Conservation (phyloP, 2,888 invertebrate species). For the Acrobasis consociella region DNA sequence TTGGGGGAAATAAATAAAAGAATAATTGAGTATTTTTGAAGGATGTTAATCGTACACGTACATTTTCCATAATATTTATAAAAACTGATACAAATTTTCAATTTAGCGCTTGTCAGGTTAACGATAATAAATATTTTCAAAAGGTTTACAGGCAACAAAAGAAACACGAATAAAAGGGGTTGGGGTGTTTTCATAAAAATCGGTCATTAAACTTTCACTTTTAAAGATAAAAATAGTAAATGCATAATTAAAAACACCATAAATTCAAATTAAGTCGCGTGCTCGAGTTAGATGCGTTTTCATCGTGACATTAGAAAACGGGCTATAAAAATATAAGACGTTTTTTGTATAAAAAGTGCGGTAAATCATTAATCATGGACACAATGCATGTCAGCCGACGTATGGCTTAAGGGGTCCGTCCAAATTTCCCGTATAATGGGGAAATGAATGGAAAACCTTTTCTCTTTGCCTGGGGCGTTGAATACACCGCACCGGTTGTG, state of each 20-base stretch:
- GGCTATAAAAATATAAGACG: slow-evolving; percentile 53
- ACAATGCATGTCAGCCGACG: slow-evolving; percentile 77
- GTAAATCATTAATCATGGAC: slow-evolving; percentile 74
- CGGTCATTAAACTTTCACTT: slow-evolving; percentile 18
- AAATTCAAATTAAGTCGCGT: slow-evolving; percentile 30
- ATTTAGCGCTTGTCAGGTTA: no score
- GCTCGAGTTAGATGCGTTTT: slow-evolving; percentile 27
- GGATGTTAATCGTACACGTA: no score
- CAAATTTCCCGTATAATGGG: slow-evolving; percentile 71
- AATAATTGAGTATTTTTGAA: no score
- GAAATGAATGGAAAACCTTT: slow-evolving; percentile 72
- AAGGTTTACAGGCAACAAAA: neutral
- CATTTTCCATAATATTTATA: no score
- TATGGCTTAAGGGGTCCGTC: slow-evolving; percentile 65
- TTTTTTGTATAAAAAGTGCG: slow-evolving; percentile 62
- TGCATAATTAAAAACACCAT: slow-evolving; percentile 18
- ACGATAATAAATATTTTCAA: neutral
- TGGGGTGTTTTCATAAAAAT: slow-evolving; percentile 2
- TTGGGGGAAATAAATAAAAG: no score
- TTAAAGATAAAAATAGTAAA: slow-evolving; percentile 18
- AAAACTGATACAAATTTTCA: no score
- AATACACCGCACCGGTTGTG: slow-evolving; percentile 31
- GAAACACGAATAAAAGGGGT: neutral
- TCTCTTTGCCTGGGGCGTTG: slow-evolving; percentile 33
- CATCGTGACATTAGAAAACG: slow-evolving; percentile 31